These are phyloP conservation scores for Netelia inedita DNA, from an alignment of 2,888 invertebrate genomes.

Conservation along the genomic window DNA sequence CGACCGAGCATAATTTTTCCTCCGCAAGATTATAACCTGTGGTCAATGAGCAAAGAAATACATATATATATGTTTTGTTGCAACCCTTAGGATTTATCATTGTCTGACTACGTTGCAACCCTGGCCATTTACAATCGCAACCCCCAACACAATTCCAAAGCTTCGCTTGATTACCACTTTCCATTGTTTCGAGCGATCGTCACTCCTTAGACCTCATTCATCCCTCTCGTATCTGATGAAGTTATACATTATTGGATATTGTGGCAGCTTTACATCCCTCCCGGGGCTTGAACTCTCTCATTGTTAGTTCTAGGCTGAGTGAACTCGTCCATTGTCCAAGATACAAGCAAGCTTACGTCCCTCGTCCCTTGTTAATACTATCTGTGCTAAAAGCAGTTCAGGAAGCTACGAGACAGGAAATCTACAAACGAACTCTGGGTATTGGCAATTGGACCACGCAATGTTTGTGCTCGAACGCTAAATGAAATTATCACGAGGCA, in stretches of 20 bases:
- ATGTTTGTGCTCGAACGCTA: constrained; percentile 83
- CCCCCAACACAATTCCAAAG: too few species aligned
- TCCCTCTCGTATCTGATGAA: constrained; percentile 73
- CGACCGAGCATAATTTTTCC: too few species aligned
- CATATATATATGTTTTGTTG: too few species aligned
- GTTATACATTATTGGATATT: constrained; percentile 82
- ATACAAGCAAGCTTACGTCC: constrained; percentile 19
- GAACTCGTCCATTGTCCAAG: constrained; percentile 19
- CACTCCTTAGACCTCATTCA: constrained; percentile 21
- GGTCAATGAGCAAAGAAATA: too few species aligned
- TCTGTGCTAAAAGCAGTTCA: constrained; percentile 19
- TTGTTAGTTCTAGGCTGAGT: constrained; percentile 72
- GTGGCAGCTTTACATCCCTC: constrained; percentile 78
- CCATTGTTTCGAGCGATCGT: background rate
- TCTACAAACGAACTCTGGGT: too few species aligned
- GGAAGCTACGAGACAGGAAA: background rate
- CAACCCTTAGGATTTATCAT: too few species aligned
- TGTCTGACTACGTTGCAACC: too few species aligned
- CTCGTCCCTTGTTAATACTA: constrained; percentile 42
- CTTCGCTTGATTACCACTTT: background rate
- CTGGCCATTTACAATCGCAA: too few species aligned
- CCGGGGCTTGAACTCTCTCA: constrained; percentile 79
- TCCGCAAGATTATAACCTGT: too few species aligned
- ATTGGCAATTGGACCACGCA: constrained; percentile 51
- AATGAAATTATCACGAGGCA: constrained; percentile 83